Base-by-base conservation (phyloP, 2,888 invertebrate species). In the Schrankia costaestrigalis region DNA sequence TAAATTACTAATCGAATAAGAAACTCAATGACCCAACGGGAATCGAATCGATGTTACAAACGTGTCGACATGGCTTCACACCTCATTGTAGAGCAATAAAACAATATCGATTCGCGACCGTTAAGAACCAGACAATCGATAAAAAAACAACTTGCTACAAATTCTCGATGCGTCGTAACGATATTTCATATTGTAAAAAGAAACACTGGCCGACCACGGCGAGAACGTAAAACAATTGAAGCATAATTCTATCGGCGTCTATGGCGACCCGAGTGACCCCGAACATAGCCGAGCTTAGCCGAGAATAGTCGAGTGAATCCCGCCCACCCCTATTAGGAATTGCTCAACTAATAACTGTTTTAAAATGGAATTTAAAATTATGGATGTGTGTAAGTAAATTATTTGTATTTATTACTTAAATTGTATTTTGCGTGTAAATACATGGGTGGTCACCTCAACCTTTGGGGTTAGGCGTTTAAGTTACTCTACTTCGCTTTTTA, bases 161-260 rank as follows among this genome's bases (percentile, higher is more conserved):
- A 63, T 63, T 57, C 60, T 42, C 37, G 51, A 53, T 57, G 62
- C 58, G 56, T 58, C 58, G 56, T 45, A n/a, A 41, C 55, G 46
- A 58, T 56, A 58, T 56, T 56, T 56, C 56, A 62, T 65, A 59
- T 64, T 45, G 42, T 59, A 65, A 60, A 68, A 67, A 63, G 57
- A 60, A n/a, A 56, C 47, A 52, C 41, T 40, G 37, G 45, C 32
- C 47, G 49, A 60, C 55, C 49, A 47, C 59, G 60, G 63, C 61
- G 67, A 63, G 69, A 69, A 68, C 63, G 62, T 68, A 69, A 78
- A 77, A 83, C 82, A 82, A 83, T 83, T 79, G 82, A 71, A 71
- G 73, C 74, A 78, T 79, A 80, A 78, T 78, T 80, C 75, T 74
- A 75, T 71, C 64, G 65, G 60, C 62, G 63, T 60, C 62, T 60